Evolutionary conservation across 2,797 vertebrate species (phyloP).

Genomic region (Denticeps clupeoides): DNA sequence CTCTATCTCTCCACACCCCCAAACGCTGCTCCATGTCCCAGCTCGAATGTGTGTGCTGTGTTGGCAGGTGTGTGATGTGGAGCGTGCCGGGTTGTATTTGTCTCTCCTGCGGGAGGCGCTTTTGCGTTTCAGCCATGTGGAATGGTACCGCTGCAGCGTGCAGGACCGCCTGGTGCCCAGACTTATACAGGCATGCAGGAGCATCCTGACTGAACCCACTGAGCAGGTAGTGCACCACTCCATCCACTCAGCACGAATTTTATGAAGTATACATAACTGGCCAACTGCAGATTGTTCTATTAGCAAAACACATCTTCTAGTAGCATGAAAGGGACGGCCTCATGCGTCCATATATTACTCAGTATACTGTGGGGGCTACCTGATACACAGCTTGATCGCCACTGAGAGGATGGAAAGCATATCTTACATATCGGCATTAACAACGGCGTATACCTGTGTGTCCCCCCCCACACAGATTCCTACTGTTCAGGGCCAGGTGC

Average conservation of each 20-base stretch:
- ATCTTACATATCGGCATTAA: too few relatives aligned
- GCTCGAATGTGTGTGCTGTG: neutral
- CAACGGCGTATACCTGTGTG: neutral
- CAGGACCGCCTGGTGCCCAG: slow-evolving; percentile 55
- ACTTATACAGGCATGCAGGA: slow-evolving; percentile 56
- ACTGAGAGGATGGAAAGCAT: too few relatives aligned
- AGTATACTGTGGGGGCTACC: too few relatives aligned
- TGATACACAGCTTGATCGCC: too few relatives aligned
- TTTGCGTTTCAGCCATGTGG: slow-evolving; percentile 36
- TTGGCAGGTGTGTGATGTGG: slow-evolving; percentile 53
- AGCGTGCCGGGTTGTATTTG: slow-evolving; percentile 76
- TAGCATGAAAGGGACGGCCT: too few relatives aligned
- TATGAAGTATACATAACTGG: too few relatives aligned
- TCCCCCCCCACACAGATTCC: slow-evolving; percentile 59
- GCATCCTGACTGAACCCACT: slow-evolving; percentile 50
- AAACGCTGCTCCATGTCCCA: neutral
- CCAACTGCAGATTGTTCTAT: too few relatives aligned
- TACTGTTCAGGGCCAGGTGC: slow-evolving; percentile 62
- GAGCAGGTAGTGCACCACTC: slow-evolving; percentile 42
- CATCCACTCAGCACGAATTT: neutral
- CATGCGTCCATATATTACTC: too few relatives aligned
- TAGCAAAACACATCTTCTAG: too few relatives aligned
- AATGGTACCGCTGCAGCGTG: slow-evolving; percentile 38
- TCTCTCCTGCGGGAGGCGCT: slow-evolving; percentile 61
- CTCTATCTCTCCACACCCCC: neutral